Base-by-base conservation (phyloP, 1,140 invertebrate genomes). In the Chrysopa pallens region DNA sequence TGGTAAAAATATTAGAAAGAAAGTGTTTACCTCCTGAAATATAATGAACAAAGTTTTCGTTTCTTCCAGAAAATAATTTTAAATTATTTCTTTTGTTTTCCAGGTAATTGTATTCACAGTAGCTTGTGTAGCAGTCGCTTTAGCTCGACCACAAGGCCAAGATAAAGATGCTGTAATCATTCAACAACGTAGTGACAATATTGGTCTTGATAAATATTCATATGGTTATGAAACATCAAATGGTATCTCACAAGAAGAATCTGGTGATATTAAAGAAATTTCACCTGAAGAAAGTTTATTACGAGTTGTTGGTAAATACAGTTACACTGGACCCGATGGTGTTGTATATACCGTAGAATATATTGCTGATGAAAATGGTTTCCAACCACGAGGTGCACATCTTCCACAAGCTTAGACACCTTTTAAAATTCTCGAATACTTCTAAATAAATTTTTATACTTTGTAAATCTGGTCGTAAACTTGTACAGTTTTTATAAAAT, bases 281-380 rank as follows among this genome's bases (percentile, higher is more conserved):
- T 73, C 73, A 38, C 60, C 66, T 3, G 71, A 78, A n/a, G 67
- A 76, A 42, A 72, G 76, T 46, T 62, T 63, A 4, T 49, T 75
- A 2, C 60, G 57, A 5, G 71, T 77, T 8, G 58, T 61, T 1
- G 73, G 73, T 11, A 65, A 64, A 29, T 72, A 60, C 59, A 59
- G 59, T 29, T 76, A 68, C 63, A 55, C 66, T 29, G 74, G 62
- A 8, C 17, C 17, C 2, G 78, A 84, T 49, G 80, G 82, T 15
- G 63, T 74, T 45, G 61, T 69, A n/a, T 78, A 80, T 51, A 67
- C 68, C 45, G 66, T 84, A 35, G 69, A 68, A n/a, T 84, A 80
- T 61, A 67, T 77, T 31, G 80, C 82, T 36, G 83, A 85, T 55
- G 80, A 84, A 61, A 80, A 80, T 50, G 80, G 80, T 31, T 86